phyloP scores from a whole-genome alignment of 2,797 vertebrate genomes.

The Micrastur ruficollis region DNA sequence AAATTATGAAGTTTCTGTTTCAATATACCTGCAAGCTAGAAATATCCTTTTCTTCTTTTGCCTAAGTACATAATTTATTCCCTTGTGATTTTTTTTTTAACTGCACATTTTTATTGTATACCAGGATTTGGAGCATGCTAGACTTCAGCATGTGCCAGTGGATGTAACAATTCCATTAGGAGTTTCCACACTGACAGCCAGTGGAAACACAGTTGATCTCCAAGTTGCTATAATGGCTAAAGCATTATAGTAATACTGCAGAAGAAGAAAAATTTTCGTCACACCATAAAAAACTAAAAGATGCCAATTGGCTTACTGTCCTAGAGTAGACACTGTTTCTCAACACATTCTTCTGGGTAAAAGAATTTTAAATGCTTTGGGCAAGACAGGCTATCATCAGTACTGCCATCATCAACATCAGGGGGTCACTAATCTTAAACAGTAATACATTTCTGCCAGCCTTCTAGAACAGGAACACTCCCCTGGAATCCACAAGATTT shows the following conservation, averaged over 20 bases:
- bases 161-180: neutral
- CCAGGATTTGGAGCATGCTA: neutral
- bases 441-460: neutral
- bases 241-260: neutral
- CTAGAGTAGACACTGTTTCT: neutral
- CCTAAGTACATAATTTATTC: neutral
- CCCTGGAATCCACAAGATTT: neutral
- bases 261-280: neutral
- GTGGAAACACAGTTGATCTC: neutral
- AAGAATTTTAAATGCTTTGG: neutral
- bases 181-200: neutral
- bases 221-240: neutral
- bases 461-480: neutral
- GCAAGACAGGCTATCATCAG: neutral
- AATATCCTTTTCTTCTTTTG: conserved; percentile 7
- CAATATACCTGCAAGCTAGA: conserved; percentile 6
- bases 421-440: neutral
- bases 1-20: conserved; percentile 43
- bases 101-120: neutral
- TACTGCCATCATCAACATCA: neutral
- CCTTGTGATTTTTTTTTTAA: neutral
- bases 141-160: neutral
- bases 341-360: neutral
- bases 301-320: neutral
- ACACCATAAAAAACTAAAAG: neutral